Conservation (phyloP, 2,113 vertebrate species). For the Mormyrus iriodes region DNA sequence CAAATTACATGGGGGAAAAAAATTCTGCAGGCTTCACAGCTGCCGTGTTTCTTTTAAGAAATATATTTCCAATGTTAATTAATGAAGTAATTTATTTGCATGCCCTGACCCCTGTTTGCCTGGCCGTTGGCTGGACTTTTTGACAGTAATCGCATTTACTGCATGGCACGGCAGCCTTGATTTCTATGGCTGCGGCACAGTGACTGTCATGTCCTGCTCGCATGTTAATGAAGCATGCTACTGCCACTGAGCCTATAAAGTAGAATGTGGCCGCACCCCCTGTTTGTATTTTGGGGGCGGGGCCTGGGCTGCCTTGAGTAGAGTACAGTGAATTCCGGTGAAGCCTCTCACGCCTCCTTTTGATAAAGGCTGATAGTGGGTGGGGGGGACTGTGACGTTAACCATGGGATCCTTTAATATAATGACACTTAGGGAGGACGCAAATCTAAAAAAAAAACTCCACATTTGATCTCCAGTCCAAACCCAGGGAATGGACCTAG, state of each 20-base stretch:
- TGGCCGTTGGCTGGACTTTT: slow-evolving; percentile 42
- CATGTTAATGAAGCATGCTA: background rate
- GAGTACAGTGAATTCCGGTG: background rate
- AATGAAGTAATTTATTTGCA: slow-evolving; percentile 60
- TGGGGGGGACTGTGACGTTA: background rate
- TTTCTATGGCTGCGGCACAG: slow-evolving; percentile 39
- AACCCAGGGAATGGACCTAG: background rate
- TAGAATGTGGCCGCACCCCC: background rate
- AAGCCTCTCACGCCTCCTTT: background rate
- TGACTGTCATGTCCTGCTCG: slow-evolving; percentile 38
- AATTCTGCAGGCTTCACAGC: slow-evolving; percentile 59
- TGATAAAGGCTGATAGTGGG: background rate
- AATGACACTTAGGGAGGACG: background rate
- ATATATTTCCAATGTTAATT: slow-evolving; percentile 58
- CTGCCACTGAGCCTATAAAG: slow-evolving; percentile 31
- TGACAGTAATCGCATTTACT: slow-evolving; percentile 52
- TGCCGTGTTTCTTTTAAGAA: slow-evolving; percentile 52
- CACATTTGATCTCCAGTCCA: background rate
- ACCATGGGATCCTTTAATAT: background rate
- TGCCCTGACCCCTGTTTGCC: slow-evolving; percentile 35
- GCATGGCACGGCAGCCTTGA: slow-evolving; percentile 53
- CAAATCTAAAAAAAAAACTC: background rate
- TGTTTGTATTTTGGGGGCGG: background rate
- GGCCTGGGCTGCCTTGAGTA: background rate
- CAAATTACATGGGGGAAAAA: slow-evolving; percentile 61